Base-by-base conservation (phyloP, 1,140 invertebrate species). In the Rhopalosiphum padi region DNA sequence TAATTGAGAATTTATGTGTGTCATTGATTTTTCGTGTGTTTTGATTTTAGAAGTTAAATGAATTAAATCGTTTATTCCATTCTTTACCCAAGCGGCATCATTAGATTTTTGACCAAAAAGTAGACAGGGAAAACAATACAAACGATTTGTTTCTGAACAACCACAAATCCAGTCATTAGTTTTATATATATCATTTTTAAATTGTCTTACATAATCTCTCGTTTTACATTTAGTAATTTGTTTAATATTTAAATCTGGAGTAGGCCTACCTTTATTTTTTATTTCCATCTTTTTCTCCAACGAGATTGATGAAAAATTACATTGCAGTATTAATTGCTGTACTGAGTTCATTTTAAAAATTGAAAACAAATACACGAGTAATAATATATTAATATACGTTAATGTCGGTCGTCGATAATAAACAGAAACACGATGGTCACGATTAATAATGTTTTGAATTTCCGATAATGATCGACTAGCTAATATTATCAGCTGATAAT, bases 31-130 rank as follows among this genome's bases (percentile, higher is more conserved):
- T 89, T 93, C 51, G 23, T 94, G 94, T 48, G 48, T 77, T 94
- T 94, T 94, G 11, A 87, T 94, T 94, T 94, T 94, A 83, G 51
- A 30, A 15, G 37, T n/a, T 91, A 77, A 43, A 82, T 82, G n/a
- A 90, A 11, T 43, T 90, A 90, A 90, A 35, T 90, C 51, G n/a
- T 90, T 37, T 22, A 60, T 37, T 43, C 89, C 51, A 25, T 43
- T 55, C 7, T 90, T 53, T 21, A 25, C 18, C 48, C 88, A 89
- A 89, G 21, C 21, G 23, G 15, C 37, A 43, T 89, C 22, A 35
- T 53, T 55, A 22, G 88, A 60, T 55, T 35, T 82, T 35, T 51
- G 51, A 90, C 35, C 37, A 55, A 90, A 90, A 35, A 90, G 8
- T 46, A 90, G 3, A 90, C 51, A 90, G 2, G 37, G 37, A 55